Percentiles rank a stretch among this genome's conserved stretches.
phyloP scores from a whole-genome alignment of 1,140 invertebrate genomes.

The Archegozetes longisetosus region DNA sequence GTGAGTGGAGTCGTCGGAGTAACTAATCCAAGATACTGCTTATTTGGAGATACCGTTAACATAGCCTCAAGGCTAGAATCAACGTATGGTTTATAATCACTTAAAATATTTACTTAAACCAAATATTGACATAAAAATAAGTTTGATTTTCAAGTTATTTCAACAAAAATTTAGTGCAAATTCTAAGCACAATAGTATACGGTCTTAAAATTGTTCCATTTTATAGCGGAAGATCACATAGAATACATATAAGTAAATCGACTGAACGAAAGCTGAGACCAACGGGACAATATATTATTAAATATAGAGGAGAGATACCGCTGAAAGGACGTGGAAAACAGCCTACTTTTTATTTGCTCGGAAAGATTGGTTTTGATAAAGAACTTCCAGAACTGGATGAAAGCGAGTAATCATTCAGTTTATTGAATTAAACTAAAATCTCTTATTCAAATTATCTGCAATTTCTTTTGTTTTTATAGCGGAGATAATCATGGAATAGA shows the following conservation, averaged over 20 bases:
- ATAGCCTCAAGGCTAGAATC: conserved; percentile 1
- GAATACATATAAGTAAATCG: conserved; percentile 59
- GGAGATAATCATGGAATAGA: background rate
- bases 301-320: conserved; percentile 60
- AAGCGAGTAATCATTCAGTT: background rate
- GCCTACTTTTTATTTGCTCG: conserved; percentile 76
- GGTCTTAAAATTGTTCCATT: background rate
- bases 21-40: conserved; percentile 73
- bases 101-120: background rate
- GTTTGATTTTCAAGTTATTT: background rate
- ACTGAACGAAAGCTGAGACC: conserved; percentile 54
- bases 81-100: conserved; percentile 1
- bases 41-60: conserved; percentile 64
- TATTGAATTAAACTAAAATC: no score
- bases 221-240: conserved; percentile 38
- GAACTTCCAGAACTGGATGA: conserved; percentile 47
- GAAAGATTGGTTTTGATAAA: conserved; percentile 73
- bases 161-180: background rate
- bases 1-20: conserved; percentile 74
- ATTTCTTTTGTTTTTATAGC: background rate
- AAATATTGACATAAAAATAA: background rate
- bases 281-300: conserved; percentile 58
- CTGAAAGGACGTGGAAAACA: conserved; percentile 58
- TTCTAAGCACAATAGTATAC: no score
- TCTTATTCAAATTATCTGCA: no score